phyloP scores from a whole-genome alignment of 2,113 vertebrate genomes.

The Ciconia maguari region DNA sequence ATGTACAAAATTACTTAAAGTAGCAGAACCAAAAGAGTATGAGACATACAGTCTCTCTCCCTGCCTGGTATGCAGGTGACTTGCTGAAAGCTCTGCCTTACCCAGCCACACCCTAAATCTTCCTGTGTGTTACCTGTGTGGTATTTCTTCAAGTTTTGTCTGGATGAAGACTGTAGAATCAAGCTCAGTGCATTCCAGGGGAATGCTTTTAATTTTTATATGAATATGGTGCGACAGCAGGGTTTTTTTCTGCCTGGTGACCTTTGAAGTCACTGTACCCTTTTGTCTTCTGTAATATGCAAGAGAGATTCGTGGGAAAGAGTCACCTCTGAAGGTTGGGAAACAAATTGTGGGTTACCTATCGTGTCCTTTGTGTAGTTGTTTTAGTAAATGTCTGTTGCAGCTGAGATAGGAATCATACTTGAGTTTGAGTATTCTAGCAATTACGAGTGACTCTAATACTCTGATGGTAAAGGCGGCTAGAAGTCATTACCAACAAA shows the following conservation, averaged over 20 bases:
- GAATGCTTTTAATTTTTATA: neutral
- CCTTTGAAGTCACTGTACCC: neutral
- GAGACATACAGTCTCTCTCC: neutral
- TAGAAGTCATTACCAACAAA: neutral
- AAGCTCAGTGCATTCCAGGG: neutral
- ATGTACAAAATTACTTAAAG: neutral
- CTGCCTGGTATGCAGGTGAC: neutral
- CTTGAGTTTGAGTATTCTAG: neutral
- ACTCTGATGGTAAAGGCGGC: neutral
- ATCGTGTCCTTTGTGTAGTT: neutral
- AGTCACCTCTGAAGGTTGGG: neutral
- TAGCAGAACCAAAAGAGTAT: neutral
- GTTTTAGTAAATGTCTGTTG: neutral
- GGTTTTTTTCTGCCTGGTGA: neutral
- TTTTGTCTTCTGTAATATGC: neutral
- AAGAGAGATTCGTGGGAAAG: neutral
- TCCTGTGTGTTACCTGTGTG: neutral
- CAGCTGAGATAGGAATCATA: neutral
- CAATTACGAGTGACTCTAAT: neutral
- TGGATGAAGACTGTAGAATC: conserved; percentile 10
- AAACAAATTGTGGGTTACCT: conserved; percentile 1
- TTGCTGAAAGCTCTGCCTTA: conserved; percentile 1
- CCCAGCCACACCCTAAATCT: neutral
- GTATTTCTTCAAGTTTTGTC: conserved; percentile 20
- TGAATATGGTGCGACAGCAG: neutral